phyloP scores from a whole-genome alignment of 2,888 invertebrate species.

The Toxonevra muliebris region DNA sequence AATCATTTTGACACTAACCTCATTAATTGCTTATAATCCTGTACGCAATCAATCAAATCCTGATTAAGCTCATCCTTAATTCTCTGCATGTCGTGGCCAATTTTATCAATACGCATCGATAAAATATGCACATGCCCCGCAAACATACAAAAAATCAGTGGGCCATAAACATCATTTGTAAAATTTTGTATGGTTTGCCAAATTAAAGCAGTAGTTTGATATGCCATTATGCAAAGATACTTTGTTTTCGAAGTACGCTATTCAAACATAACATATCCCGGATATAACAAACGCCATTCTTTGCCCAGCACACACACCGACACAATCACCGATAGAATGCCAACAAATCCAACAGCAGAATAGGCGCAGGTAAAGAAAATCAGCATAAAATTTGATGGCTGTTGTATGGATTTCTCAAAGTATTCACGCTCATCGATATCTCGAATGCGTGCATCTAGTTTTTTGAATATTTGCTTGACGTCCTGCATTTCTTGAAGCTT shows the following conservation, averaged over 20 bases:
- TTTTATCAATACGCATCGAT: conserved; percentile 37
- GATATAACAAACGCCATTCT: conserved; percentile 38
- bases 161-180: conserved; percentile 37
- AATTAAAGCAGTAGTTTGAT: conserved; percentile 38
- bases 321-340: conserved; percentile 26
- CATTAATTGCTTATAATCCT: conserved; percentile 41
- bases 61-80: conserved; percentile 26
- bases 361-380: conserved; percentile 26
- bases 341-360: conserved; percentile 28
- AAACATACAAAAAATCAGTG: conserved; percentile 34
- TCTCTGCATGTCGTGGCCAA: conserved; percentile 34
- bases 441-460: conserved; percentile 30
- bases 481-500: conserved; percentile 24
- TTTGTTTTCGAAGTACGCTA: conserved; percentile 27
- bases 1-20: conserved; percentile 29
- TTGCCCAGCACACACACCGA: conserved; percentile 5
- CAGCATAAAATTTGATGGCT: background rate
- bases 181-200: conserved; percentile 38
- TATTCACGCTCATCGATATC: conserved; percentile 32
- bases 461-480: conserved; percentile 26
- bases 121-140: conserved; percentile 41
- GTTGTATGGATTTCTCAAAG: conserved; percentile 10
- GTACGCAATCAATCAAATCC: conserved; percentile 39
- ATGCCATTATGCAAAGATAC: conserved; percentile 34
- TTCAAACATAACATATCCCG: conserved; percentile 42